Base-by-base conservation (phyloP, 1,140 invertebrate species). In the Aleiodes sp. region DNA sequence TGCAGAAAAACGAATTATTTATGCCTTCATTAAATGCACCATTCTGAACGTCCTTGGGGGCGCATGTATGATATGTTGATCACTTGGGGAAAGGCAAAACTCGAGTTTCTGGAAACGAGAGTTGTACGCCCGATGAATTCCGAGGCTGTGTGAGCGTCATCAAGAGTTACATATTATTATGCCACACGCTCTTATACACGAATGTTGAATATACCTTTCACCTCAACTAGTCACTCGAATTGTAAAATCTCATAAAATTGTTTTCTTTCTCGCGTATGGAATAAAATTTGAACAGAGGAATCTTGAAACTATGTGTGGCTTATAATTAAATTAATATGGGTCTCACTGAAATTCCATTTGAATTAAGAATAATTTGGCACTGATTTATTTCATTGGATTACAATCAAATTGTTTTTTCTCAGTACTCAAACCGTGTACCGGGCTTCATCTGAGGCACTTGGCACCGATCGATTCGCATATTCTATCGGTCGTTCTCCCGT, bases 401-500 rank as follows among this genome's bases (percentile, higher is more conserved):
- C 65, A 61, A 61, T 67, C 61, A 41, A 37, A 31, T n/a, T n/a
- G n/a, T n/a, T n/a, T n/a, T n/a, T n/a, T 43, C 12, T 28, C 16
- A 12, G 9, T 14, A 24, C 12, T 35, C 1, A 56, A 31, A 61
- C 14, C 16, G 24, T 31, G n/a, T n/a, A n/a, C n/a, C n/a, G n/a
- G 28, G 57, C 31, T 71, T 57, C n/a, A 31, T 26, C 33, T 68
- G 73, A 61, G 69, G 70, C 70, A 78, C 74, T 81, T 83, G 80
- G 81, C 81, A 83, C 57, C 78, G 71, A 83, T 82, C 76, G 81
- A 83, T 83, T 59, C 78, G 78, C 81, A 82, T 83, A 83, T 80
- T 75, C 74, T 76, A 80, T 81, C 80, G 81, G 81, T 83, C 80
- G 76, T 82, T 83, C 80, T 83, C 78, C 76, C 70, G 75, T 73